Percentiles rank a stretch among this genome's conserved stretches.
These are phyloP conservation scores for Colostygia pectinataria DNA, from an alignment of 2,888 invertebrate genomes.

Conservation along the genomic window DNA sequence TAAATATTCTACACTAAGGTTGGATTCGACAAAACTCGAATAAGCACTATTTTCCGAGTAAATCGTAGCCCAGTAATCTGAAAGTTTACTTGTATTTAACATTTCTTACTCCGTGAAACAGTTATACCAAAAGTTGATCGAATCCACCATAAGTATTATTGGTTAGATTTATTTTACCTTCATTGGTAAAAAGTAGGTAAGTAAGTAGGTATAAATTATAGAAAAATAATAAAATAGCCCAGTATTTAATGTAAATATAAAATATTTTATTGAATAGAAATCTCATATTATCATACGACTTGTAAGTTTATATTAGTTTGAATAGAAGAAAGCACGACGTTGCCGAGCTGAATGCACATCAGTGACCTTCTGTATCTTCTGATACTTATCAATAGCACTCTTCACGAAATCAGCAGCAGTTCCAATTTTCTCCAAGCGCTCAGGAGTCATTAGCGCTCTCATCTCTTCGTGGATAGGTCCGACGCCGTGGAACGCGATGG, in stretches of 20 bases:
- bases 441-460: conserved; percentile 82
- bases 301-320: not conserved
- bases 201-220: too few species aligned
- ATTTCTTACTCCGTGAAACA: too few species aligned
- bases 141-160: too few species aligned
- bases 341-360: conserved; percentile 44
- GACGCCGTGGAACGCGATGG: conserved; percentile 83
- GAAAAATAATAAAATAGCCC: not conserved
- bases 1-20: too few species aligned
- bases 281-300: not conserved
- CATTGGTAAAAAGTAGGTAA: too few species aligned
- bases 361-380: conserved; percentile 65
- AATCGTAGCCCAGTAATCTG: too few species aligned
- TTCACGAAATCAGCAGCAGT: conserved; percentile 83
- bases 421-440: conserved; percentile 83
- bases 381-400: conserved; percentile 85
- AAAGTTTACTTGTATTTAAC: too few species aligned
- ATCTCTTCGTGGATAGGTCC: conserved; percentile 83
- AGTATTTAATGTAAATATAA: too few species aligned
- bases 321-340: conserved; percentile 49
- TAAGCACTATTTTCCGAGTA: too few species aligned
- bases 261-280: conserved; percentile 5
- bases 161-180: not conserved
- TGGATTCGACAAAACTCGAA: too few species aligned
- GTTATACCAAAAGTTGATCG: too few species aligned